Conservation (phyloP, 2,113 vertebrate genomes). For the Psittacara wagleri region DNA sequence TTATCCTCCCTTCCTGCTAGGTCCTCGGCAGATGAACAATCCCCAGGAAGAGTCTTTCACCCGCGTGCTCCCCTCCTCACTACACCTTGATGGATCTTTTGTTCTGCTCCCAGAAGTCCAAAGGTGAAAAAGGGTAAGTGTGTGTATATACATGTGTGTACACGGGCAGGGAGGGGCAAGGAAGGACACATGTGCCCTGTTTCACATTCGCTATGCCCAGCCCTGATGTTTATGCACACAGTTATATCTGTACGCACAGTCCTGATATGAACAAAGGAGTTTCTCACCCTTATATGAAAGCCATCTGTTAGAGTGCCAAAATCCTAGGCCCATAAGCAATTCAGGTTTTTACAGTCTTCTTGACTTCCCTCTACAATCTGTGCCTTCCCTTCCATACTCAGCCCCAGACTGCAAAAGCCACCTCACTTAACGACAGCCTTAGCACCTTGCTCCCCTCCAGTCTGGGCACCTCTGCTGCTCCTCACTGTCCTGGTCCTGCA, state of each 20-base stretch:
- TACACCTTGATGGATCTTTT: neutral
- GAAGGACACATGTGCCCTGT: neutral
- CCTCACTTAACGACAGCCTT: neutral
- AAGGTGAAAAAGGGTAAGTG: neutral
- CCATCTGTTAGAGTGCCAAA: neutral
- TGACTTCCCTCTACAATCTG: neutral
- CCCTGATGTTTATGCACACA: neutral
- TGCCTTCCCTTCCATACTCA: neutral
- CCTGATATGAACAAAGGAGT: neutral
- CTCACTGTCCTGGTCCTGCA: neutral
- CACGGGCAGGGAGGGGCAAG: neutral
- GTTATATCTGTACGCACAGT: neutral
- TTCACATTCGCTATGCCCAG: neutral
- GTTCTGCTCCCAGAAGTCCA: neutral
- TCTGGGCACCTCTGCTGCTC: neutral
- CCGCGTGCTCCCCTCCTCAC: neutral
- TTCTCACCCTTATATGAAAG: neutral
- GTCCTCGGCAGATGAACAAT: neutral
- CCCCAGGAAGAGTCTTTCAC: neutral
- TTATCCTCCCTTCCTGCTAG: neutral
- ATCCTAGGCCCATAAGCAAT: neutral
- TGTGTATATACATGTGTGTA: neutral
- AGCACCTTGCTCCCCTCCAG: neutral
- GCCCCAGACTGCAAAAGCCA: neutral
- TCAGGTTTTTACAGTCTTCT: neutral